Conservation (phyloP, 2,113 vertebrate species). For the Podarcis raffonei region DNA sequence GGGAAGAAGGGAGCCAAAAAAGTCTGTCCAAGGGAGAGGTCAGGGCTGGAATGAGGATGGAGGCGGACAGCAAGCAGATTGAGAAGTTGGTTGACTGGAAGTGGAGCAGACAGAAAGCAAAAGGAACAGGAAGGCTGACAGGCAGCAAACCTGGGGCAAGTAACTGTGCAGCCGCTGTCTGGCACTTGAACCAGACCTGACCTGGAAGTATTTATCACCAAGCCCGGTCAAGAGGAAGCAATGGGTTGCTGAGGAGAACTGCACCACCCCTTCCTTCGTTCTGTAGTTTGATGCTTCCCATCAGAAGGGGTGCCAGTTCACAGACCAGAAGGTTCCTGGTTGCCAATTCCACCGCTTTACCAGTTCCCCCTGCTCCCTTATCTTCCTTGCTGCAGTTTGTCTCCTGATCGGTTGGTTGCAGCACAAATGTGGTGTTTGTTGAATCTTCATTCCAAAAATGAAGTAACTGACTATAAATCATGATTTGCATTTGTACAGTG, state of each 20-base stretch:
- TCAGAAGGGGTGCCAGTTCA: not conserved
- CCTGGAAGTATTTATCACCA: not conserved
- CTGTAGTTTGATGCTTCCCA: not conserved
- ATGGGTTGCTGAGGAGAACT: not conserved
- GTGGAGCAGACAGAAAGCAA: not conserved
- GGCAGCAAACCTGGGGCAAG: not conserved
- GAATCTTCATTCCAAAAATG: not conserved
- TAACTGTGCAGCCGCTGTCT: not conserved
- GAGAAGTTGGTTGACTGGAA: not conserved
- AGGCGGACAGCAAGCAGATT: not conserved
- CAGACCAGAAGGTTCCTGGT: not conserved
- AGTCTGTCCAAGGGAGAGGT: not conserved
- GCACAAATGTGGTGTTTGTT: not conserved
- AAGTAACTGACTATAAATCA: not conserved
- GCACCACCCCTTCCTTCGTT: not conserved
- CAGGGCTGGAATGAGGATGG: not conserved
- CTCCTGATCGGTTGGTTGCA: not conserved
- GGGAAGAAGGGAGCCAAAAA: not conserved
- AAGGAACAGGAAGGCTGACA: not conserved
- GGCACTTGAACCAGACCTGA: not conserved
- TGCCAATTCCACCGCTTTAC: not conserved
- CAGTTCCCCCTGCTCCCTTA: not conserved
- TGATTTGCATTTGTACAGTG: not conserved
- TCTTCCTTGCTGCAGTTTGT: not conserved
- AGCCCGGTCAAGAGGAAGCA: not conserved